A percentile compares a stretch with the other conserved stretches of the same genome.
phyloP scores from a whole-genome alignment of 1,140 invertebrate genomes.

The Zaprionus tsacasi region DNA sequence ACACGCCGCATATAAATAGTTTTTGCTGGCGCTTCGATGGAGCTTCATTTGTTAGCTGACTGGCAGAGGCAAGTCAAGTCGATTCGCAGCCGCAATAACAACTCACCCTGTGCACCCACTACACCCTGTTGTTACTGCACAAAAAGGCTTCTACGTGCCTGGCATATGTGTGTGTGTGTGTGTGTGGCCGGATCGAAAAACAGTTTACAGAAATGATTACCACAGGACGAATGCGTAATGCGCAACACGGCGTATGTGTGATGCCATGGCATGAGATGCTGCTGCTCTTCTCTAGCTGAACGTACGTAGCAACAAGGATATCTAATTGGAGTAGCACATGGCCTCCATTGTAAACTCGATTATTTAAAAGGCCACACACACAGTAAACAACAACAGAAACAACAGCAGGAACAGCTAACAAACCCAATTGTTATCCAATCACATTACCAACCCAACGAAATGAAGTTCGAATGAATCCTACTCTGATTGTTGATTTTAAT shows the following conservation, averaged over 20 bases:
- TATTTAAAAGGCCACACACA: constrained; percentile 19
- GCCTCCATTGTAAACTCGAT: constrained; percentile 40
- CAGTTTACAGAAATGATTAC: constrained; percentile 79
- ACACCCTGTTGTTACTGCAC: constrained; percentile 11
- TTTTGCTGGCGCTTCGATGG: constrained; percentile 40
- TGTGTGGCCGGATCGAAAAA: constrained; percentile 62
- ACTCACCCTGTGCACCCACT: constrained; percentile 15
- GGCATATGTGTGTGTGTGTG: constrained; percentile 28
- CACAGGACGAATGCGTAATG: constrained; percentile 74
- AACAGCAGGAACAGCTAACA: neutral
- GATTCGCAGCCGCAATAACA: constrained; percentile 31
- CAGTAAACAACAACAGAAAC: neutral
- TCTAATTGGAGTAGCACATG: constrained; percentile 25
- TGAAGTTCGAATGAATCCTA: neutral
- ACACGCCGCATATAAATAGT: constrained; percentile 68
- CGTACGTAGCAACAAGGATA: neutral
- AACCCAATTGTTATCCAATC: constrained; percentile 5
- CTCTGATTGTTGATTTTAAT: constrained; percentile 1
- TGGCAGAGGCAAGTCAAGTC: constrained; percentile 71
- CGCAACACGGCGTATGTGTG: constrained; percentile 71
- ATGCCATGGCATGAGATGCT: constrained; percentile 41
- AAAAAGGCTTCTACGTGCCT: constrained; percentile 56
- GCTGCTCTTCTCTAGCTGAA: neutral
- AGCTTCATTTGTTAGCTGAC: constrained; percentile 68
- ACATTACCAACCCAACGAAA: neutral